Base-by-base conservation (phyloP, 2,888 invertebrate species). In the Pristionchus entomophagus region DNA sequence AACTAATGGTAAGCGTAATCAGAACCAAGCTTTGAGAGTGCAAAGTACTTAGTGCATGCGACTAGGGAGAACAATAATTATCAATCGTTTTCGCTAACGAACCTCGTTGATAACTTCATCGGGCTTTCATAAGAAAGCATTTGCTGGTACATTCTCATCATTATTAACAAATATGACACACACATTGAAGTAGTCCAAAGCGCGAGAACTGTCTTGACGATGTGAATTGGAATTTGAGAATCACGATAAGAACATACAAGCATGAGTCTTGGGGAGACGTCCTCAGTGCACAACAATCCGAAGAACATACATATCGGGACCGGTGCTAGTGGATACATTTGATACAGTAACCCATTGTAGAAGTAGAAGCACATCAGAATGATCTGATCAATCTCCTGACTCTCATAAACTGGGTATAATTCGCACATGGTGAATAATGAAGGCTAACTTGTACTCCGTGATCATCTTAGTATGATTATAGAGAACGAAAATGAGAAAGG, bases 61-160 rank as follows among this genome's bases (percentile, higher is more conserved):
- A n/a, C n/a, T n/a, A n/a, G n/a, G n/a, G n/a, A n/a, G n/a, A n/a
- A n/a, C n/a, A n/a, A n/a, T n/a, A n/a, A n/a, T n/a, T n/a, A n/a
- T n/a, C n/a, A n/a, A n/a, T n/a, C 19, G 22, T 14, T 17, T 32
- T 22, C 2, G 3, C 35, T 32, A 38, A 59, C 38, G 2, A 69
- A 69, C 65, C 65, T 8, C 8, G 38, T 69, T 22, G 32, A 19
- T 38, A 69, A 29, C 22, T 69, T 69, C 19, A 69, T 8, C 1
- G 65, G 38, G 22, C 65, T 69, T 38, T 38, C 65, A 22, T 69
- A 38, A 69, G 38, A 69, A 38, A 69, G 65, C 65, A 69, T 69
- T 8, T 69, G 35, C 65, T 69, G 65, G 22, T 69, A 38, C 65
- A 69, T 69, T 69, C 65, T 35, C 65, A 69, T 69, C 65, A 69